phyloP scores from a whole-genome alignment of 1,140 invertebrate species.

The Venturia canescens region DNA sequence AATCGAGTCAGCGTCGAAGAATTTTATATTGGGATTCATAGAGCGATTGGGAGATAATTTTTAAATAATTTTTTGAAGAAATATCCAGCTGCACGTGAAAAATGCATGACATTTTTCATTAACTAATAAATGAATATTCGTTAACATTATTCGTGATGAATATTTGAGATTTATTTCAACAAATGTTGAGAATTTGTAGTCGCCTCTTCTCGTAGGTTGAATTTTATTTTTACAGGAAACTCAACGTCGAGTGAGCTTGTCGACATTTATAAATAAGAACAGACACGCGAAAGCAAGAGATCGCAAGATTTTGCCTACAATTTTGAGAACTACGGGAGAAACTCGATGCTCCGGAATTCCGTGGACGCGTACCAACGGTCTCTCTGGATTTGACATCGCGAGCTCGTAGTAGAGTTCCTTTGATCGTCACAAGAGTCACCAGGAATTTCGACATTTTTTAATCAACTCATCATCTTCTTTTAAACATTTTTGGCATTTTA shows the following conservation, averaged over 20 bases:
- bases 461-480: neutral
- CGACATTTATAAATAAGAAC: conserved; percentile 69
- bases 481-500: neutral
- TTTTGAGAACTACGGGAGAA: neutral
- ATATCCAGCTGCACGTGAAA: too few relatives aligned
- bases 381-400: neutral
- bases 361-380: neutral
- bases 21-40: too few relatives aligned
- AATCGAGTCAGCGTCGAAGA: too few relatives aligned
- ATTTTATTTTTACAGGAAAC: conserved; percentile 62
- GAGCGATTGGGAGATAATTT: too few relatives aligned
- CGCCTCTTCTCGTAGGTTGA: neutral
- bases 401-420: neutral
- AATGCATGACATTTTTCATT: too few relatives aligned
- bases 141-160: too few relatives aligned
- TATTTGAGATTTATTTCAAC: neutral
- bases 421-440: neutral
- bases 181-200: neutral
- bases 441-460: neutral
- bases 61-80: too few relatives aligned
- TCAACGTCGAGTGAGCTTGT: conserved; percentile 12
- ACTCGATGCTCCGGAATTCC: neutral
- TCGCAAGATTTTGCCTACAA: conserved; percentile 8
- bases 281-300: neutral
- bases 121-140: too few relatives aligned